Conservation (phyloP, 2,797 vertebrate genomes). For the Gephyroberyx darwinii region DNA sequence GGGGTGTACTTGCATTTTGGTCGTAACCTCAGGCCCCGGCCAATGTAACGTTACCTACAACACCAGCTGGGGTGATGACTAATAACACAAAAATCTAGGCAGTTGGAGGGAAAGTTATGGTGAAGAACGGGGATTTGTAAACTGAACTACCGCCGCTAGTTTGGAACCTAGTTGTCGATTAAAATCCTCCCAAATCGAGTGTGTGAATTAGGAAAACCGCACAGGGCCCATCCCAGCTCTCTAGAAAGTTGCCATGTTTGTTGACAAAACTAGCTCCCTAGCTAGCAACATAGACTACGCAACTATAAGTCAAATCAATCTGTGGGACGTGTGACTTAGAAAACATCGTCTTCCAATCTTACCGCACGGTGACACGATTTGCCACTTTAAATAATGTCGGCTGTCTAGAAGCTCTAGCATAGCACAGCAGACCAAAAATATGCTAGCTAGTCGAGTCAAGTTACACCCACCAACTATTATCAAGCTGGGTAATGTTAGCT, state of each 20-base stretch:
- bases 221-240: slow-evolving; percentile 27
- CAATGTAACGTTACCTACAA: neutral
- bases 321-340: neutral
- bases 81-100: neutral
- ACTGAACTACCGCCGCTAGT: neutral
- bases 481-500: neutral
- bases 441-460: slow-evolving; percentile 64
- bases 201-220: slow-evolving; percentile 29
- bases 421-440: slow-evolving; percentile 4
- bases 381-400: neutral
- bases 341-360: neutral
- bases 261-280: slow-evolving; percentile 62
- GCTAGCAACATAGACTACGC: slow-evolving; percentile 15
- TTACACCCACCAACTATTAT: slow-evolving; percentile 49
- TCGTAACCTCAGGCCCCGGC: neutral
- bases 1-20: neutral
- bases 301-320: neutral
- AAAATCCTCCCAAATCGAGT: neutral
- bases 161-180: neutral
- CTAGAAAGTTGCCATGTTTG: slow-evolving; percentile 67
- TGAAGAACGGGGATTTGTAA: neutral
- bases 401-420: neutral
- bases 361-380: too few relatives aligned
- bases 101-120: neutral
- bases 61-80: neutral